A percentile compares a stretch with the other conserved stretches of the same genome.
Conservation (phyloP, 2,888 invertebrate genomes). For the Campoplex nolae region DNA sequence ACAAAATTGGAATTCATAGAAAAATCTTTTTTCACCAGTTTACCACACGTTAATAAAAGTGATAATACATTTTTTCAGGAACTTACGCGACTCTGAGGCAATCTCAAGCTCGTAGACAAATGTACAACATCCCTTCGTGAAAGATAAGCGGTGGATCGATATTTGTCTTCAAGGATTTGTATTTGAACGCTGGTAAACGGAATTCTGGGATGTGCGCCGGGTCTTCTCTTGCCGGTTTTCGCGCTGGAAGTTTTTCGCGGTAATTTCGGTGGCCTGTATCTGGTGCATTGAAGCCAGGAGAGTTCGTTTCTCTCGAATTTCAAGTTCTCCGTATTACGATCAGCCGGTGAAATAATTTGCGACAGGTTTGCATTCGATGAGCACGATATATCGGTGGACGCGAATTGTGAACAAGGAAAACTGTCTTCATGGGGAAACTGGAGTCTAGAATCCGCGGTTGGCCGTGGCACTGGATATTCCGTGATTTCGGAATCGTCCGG, state of each 20-base stretch:
- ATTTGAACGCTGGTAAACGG: conserved; percentile 91
- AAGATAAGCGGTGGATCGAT: conserved; percentile 88
- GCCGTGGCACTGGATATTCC: background rate
- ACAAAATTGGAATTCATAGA: background rate
- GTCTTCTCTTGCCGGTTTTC: conserved; percentile 76
- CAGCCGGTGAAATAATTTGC: background rate
- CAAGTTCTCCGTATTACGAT: background rate
- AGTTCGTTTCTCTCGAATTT: conserved; percentile 71
- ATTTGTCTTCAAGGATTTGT: conserved; percentile 89
- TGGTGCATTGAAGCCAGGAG: conserved; percentile 89
- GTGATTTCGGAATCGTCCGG: background rate
- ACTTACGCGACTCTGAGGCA: conserved; percentile 90
- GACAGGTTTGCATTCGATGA: background rate
- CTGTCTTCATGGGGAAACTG: background rate
- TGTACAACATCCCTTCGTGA: conserved; percentile 89
- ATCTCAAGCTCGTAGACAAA: conserved; percentile 87
- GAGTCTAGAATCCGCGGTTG: background rate
- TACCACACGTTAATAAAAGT: background rate
- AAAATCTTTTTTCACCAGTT: no score
- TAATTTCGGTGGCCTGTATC: conserved; percentile 90
- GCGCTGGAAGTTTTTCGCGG: conserved; percentile 86
- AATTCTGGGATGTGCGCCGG: conserved; percentile 86
- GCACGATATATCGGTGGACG: conserved; percentile 1
- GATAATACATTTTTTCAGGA: background rate
- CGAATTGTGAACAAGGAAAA: background rate